Percentiles rank a stretch among this genome's conserved stretches.
These are phyloP conservation scores for Phaethon lepturus DNA, from an alignment of 2,113 vertebrate species.

Conservation along the genomic window DNA sequence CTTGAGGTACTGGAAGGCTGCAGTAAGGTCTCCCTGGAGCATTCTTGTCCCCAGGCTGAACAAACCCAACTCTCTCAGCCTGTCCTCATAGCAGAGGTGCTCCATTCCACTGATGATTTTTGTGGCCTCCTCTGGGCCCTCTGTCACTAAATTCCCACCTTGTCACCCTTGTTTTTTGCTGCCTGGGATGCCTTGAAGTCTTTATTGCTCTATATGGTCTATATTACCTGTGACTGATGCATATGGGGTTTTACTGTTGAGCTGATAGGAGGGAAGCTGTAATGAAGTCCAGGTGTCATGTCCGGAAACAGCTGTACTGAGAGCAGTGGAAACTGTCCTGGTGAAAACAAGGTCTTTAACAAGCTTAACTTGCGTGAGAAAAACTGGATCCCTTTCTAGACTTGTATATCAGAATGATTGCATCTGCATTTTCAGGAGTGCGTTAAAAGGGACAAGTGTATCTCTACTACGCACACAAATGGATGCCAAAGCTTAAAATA, in stretches of 20 bases:
- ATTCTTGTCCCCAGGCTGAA: too few relatives aligned
- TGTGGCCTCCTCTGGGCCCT: too few relatives aligned
- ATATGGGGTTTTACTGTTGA: fast-evolving
- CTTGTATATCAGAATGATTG: fast-evolving
- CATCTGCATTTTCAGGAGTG: background rate
- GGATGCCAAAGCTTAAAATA: background rate
- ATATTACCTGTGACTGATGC: fast-evolving
- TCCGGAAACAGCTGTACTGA: background rate
- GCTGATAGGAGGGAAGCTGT: fast-evolving
- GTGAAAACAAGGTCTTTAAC: background rate
- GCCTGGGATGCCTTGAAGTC: background rate
- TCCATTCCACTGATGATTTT: too few relatives aligned
- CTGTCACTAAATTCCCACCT: fast-evolving
- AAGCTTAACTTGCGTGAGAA: background rate
- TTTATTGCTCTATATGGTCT: background rate
- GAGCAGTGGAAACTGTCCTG: background rate
- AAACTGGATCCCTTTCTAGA: fast-evolving
- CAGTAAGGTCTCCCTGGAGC: too few relatives aligned
- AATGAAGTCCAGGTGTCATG: background rate
- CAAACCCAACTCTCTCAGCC: too few relatives aligned
- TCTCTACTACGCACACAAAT: fast-evolving
- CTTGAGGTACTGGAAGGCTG: too few relatives aligned
- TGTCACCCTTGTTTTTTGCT: background rate
- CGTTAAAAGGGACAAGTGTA: fast-evolving
- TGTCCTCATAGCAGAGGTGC: too few relatives aligned